Percentiles rank a stretch among this genome's conserved stretches.
These are phyloP conservation scores for Etia nguti DNA, from an alignment of 2,113 vertebrate genomes.

Conservation along the genomic window DNA sequence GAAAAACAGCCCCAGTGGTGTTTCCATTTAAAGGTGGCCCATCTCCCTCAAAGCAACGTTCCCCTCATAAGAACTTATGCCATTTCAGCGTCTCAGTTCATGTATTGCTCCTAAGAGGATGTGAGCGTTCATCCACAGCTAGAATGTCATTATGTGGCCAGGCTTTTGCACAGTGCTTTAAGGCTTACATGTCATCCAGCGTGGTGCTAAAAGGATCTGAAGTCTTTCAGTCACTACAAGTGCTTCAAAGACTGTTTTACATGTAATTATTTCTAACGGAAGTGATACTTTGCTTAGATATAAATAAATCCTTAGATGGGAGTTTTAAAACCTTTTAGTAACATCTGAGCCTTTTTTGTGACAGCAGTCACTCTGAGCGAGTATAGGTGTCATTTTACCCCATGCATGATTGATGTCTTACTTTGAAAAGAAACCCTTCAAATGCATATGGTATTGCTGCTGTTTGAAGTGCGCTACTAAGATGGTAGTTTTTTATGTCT, in stretches of 20 bases:
- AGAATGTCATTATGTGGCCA: neutral
- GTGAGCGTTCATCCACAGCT: neutral
- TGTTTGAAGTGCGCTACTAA: neutral
- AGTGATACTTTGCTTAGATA: neutral
- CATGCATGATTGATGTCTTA: conserved; percentile 3
- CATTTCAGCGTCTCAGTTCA: neutral
- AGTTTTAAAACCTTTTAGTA: neutral
- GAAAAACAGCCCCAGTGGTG: neutral
- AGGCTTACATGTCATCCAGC: neutral
- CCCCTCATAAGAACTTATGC: neutral
- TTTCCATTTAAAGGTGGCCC: conserved; percentile 18
- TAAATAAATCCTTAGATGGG: neutral
- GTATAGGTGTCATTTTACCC: neutral
- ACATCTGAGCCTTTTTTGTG: neutral
- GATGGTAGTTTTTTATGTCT: neutral
- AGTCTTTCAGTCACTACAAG: neutral
- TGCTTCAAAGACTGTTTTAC: neutral
- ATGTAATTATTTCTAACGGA: neutral
- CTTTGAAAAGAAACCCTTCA: conserved; percentile 19
- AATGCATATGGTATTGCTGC: neutral
- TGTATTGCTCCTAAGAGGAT: neutral
- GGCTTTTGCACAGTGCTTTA: neutral
- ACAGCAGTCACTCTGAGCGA: neutral
- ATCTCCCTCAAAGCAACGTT: neutral
- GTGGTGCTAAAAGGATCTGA: neutral